phyloP scores from a whole-genome alignment of 2,888 invertebrate genomes.

The Seira ritae region DNA sequence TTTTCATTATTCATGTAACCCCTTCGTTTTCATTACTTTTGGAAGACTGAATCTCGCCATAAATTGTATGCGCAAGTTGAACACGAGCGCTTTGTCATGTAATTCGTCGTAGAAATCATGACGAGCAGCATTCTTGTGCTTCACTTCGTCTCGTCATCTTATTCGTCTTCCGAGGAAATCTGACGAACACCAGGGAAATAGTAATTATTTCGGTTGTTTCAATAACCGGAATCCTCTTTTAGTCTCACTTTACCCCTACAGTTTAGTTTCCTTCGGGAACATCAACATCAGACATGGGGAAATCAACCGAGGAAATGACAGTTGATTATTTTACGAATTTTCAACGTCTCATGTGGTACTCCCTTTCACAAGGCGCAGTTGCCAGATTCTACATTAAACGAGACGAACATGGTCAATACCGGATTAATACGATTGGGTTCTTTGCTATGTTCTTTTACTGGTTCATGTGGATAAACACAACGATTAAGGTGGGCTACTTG shows the following conservation, averaged over 20 bases:
- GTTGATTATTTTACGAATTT: constrained; percentile 56
- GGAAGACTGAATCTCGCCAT: background rate
- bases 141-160: background rate
- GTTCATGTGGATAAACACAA: constrained; percentile 60
- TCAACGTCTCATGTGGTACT: constrained; percentile 58
- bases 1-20: constrained; percentile 26
- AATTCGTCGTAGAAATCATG: background rate
- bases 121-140: background rate
- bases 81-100: background rate
- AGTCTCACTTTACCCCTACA: background rate
- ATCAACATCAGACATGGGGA: background rate
- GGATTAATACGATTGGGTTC: constrained; percentile 37
- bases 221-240: too few species aligned
- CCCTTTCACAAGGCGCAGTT: constrained; percentile 52
- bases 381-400: constrained; percentile 48
- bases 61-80: background rate
- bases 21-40: background rate
- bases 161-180: background rate
- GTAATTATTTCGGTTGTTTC: background rate
- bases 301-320: constrained; percentile 8
- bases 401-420: constrained; percentile 48
- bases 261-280: background rate
- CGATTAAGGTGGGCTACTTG: constrained; percentile 55
- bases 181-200: background rate
- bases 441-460: constrained; percentile 54